Evolutionary conservation across 2,888 invertebrate species (phyloP), one percentile per base, ranked within the genome.

Genomic region (Lithophane leautieri): DNA sequence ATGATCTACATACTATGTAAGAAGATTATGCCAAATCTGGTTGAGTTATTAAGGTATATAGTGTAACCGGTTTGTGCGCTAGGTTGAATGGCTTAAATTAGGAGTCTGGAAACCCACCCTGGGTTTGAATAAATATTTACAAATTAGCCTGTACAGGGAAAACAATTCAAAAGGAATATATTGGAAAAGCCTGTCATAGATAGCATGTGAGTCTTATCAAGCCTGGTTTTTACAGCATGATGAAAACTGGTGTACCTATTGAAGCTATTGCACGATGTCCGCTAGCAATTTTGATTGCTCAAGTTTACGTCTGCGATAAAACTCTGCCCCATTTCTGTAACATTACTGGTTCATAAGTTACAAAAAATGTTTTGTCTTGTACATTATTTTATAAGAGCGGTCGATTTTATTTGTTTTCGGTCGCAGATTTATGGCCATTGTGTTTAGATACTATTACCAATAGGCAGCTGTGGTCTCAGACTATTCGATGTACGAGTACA

Each of bases 1-100:
- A 68, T 76, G 56, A 72, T 86, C 81, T 87, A 81, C 82, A 78
- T 86, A 83, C 85, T 81, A 66, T 83, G 83, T 85, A 82, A 70
- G 80, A 86, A 83, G 79, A 86, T 74, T 73, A 61, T 71, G 52
- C 63, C 42, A 60, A 75, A 54, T 81, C 44, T 78, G 78, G 60
- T 77, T 76, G 83, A 58, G 63, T 80, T 73, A 68, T 76, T 76
- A 56, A 63, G 56, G 60, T 73, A 56, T 67, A 68, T 76, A 54
- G 58, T 71, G 47, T 75, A 65, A 58, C 66, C 68, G 70, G 66
- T 67, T 76, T 77, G 60, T 77, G 76, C 42, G 72, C 70, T 67
- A 54, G 76, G 58, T 71, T 72, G 47, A 69, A 78, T 68, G 61
- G 54, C 58, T 69, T 76, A 56, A 65, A 81, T 62, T 50, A 68